Evolutionary conservation across 2,797 vertebrate species (phyloP), one percentile per base, ranked within the genome.

Genomic region (Cynodonichthys magdalenae): DNA sequence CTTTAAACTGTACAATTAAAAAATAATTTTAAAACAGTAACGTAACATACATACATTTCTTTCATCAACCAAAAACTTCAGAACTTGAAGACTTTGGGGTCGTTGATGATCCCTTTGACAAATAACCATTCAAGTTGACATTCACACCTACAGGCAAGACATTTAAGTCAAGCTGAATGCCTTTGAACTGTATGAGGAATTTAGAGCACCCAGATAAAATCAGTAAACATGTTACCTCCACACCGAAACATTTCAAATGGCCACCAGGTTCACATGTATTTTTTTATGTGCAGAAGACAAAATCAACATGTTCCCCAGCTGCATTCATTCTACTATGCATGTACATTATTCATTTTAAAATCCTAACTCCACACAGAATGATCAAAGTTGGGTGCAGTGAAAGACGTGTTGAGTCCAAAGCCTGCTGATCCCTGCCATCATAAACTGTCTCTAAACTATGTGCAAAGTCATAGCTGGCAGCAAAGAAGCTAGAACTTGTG

Each of bases 151-250:
- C 28, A 39, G 17, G 56, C 47, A 56, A 60, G 27, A 36, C 46
- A 18, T 7, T 56, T 57, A 61, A 65, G 5, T 52, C 2, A 28
- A 65, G 17, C 20, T 36, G 27, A 12, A 12, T 52, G 53, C 42
- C 48, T 61, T 48, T 65, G 19, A 65, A 47, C 42, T 8, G 18
- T 3, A 34, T 45, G 61, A 57, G 19, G 47, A 69, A 75, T 66
- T 27, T 45, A 36, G 19, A 45, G 53, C 11, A 6, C 5, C 11
- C 44, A 34, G 19, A 45, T 51, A 68, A 42, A 31, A 39, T 27
- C 27, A 19, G 0, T 18, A 1, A 55, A 53, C 34, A 49, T 29
- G 29, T 19, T 61, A 20, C 34, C 12, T 14, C n/a, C 44, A 41
- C 36, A 1, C 27, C 1, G 14, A 50, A 41, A 49, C 9, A 7